Percentiles rank a stretch among this genome's conserved stretches.
phyloP scores from a whole-genome alignment of 2,113 vertebrate genomes.

The Mesitornis unicolor region DNA sequence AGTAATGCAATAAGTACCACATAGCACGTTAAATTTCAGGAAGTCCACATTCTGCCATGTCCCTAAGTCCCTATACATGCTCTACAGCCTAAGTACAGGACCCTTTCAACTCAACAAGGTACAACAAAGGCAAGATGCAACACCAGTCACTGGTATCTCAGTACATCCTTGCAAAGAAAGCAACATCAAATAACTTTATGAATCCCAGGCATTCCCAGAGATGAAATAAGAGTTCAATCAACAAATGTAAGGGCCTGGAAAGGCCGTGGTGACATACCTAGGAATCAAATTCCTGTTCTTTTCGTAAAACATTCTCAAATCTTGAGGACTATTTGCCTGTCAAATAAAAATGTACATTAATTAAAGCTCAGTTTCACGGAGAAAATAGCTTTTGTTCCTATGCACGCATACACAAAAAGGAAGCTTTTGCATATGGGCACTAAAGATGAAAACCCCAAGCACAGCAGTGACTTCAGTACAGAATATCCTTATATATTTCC shows the following conservation, averaged over 20 bases:
- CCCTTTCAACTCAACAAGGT: neutral
- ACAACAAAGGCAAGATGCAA: neutral
- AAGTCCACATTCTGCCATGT: neutral
- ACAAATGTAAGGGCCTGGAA: neutral
- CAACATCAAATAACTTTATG: neutral
- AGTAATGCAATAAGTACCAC: neutral
- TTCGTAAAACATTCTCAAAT: slow-evolving; percentile 96
- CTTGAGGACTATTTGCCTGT: slow-evolving; percentile 95
- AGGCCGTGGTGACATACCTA: slow-evolving; percentile 76
- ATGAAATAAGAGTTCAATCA: neutral
- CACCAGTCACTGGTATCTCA: neutral
- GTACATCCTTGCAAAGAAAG: neutral
- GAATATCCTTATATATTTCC: neutral
- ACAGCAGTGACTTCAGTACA: neutral
- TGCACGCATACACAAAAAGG: neutral
- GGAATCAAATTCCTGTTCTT: slow-evolving; percentile 93
- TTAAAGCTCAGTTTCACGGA: slow-evolving; percentile 5
- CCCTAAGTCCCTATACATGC: neutral
- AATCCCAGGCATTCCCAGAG: neutral
- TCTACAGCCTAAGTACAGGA: neutral
- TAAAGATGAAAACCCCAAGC: neutral
- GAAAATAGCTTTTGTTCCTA: neutral
- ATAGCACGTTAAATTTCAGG: neutral
- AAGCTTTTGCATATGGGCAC: neutral
- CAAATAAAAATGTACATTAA: slow-evolving; percentile 44